Percentiles rank a stretch among this genome's conserved stretches.
Conservation (phyloP, 2,113 vertebrate species). For the Osmerus mordax region DNA sequence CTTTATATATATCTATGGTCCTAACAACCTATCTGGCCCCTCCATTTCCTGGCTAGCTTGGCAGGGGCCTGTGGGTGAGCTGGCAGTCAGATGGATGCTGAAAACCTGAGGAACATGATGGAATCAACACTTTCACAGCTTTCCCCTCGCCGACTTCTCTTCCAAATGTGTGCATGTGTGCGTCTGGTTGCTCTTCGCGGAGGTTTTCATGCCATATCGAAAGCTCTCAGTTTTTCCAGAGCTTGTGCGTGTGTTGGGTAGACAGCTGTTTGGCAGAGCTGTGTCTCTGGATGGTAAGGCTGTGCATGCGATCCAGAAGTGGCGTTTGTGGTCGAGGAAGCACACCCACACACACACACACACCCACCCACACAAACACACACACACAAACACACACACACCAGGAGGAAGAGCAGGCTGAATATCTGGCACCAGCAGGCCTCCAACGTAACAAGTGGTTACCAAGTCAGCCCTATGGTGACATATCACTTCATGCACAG, state of each 20-base stretch:
- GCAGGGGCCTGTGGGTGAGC: slow-evolving; percentile 17
- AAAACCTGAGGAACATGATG: slow-evolving; percentile 14
- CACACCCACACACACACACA: no score
- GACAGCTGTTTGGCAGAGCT: slow-evolving; percentile 10
- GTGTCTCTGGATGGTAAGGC: background rate
- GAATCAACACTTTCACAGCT: slow-evolving; percentile 9
- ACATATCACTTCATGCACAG: no score
- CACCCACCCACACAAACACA: no score
- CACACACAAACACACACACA: no score
- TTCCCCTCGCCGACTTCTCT: slow-evolving; percentile 3
- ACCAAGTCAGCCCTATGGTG: no score
- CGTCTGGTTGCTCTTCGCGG: background rate
- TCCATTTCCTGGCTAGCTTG: background rate
- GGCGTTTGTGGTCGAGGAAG: no score
- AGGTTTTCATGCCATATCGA: background rate
- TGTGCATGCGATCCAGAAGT: no score
- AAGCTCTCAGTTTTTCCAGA: slow-evolving; percentile 1
- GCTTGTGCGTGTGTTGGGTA: background rate
- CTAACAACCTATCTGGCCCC: no score
- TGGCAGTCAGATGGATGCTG: slow-evolving; percentile 19
- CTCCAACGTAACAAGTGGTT: no score
- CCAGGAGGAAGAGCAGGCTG: no score
- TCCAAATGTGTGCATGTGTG: background rate
- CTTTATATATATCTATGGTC: no score
- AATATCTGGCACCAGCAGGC: no score